Evolutionary conservation across 2,797 vertebrate genomes (phyloP).

Genomic region (Pelodytes ibericus): DNA sequence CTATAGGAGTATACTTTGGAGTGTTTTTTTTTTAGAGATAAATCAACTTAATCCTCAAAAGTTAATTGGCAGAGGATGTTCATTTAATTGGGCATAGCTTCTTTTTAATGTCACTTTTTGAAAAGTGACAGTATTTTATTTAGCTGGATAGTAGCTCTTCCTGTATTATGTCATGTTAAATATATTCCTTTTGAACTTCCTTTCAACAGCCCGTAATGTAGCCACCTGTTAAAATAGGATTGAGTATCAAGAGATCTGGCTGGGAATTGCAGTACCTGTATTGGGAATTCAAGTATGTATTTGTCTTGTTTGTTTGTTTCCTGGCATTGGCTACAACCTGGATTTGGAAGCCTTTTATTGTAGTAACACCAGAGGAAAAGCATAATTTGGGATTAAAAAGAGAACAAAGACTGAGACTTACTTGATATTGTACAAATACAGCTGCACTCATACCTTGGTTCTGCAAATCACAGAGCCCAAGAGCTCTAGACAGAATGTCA

Average conservation of each 20-base stretch:
- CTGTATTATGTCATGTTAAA: background rate
- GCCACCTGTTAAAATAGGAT: slow-evolving; percentile 44
- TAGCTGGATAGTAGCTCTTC: background rate
- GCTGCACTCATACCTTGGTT: slow-evolving; percentile 41
- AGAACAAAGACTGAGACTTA: slow-evolving; percentile 17
- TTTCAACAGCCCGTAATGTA: background rate
- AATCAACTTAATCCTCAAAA: no score
- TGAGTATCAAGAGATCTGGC: slow-evolving; percentile 13
- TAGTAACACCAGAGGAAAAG: slow-evolving; percentile 32
- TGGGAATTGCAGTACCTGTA: slow-evolving; percentile 9
- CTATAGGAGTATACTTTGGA: no score
- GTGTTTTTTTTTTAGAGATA: no score
- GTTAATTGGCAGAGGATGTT: no score
- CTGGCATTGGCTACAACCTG: slow-evolving; percentile 29
- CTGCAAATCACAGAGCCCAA: slow-evolving; percentile 52
- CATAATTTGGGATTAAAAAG: slow-evolving; percentile 28
- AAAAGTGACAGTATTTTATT: no score
- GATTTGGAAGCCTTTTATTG: slow-evolving; percentile 34
- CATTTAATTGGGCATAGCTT: no score
- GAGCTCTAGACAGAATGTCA: slow-evolving; percentile 54
- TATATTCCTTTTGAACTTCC: background rate
- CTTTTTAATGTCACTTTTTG: no score
- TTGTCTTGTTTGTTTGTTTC: slow-evolving; percentile 35
- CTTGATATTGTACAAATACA: slow-evolving; percentile 48
- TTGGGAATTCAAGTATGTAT: slow-evolving; percentile 23